Base-by-base conservation (phyloP, 1,140 invertebrate species). In the Cherax quadricarinatus region DNA sequence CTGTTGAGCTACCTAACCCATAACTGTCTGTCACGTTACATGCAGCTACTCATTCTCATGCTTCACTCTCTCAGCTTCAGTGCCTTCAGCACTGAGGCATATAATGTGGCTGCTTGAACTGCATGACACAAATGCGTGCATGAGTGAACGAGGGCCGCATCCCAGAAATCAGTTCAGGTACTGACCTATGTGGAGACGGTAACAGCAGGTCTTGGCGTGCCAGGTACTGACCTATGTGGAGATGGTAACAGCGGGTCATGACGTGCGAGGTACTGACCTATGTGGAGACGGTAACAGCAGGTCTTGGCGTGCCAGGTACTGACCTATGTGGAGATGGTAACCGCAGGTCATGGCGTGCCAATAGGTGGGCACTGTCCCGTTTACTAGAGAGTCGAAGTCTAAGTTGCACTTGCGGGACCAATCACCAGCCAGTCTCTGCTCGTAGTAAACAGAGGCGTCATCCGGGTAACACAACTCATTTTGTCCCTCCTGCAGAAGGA, bases 201-300 rank as follows among this genome's bases (percentile, higher is more conserved):
- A 88, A 9, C 93, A 86, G n/a, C 93, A 93, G 24, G 83, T 73
- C 49, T 53, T 78, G 24, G 89, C 89, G 49, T 93, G 93, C 93
- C 93, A 93, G 88, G n/a, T n/a, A 49, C 88, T 79, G 21, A 89
- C 92, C 88, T 51, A 93, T 91, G 79, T 93, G 92, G 6, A 93
- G 89, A 30, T 93, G 89, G 24, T 91, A 88, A 10, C 93, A 86
- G n/a, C 93, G 91, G 30, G 83, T 75, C 49, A 70, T 78, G 24
- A 86, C 89, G 49, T 93, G 93, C 93, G 12, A 57, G 12, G 53
- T 57, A 6, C 12, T 57, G 6, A 57, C 53, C 53, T n/a, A 57
- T 12, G 12, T 57, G 12, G 12, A 57, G 53, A 57, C 12, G 12
- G 53, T 57, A 12, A 57, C 6, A 57, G 53, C 53, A 12, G 53